Conservation (phyloP, 2,888 invertebrate genomes). For the Aporophyla lueneburgensis region DNA sequence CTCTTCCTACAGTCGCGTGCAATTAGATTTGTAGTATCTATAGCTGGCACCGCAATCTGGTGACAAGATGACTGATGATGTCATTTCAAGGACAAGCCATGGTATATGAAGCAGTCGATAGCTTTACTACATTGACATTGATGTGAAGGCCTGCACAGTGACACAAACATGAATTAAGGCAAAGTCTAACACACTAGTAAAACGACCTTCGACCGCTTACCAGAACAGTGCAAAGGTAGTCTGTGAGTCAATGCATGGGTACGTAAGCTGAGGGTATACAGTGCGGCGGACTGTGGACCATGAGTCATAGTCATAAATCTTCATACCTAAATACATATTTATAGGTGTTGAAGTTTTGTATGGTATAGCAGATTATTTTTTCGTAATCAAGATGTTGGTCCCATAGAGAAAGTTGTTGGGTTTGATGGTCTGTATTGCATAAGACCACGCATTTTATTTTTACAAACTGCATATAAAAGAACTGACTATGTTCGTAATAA, state of each 20-base stretch:
- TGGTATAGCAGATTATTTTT: neutral
- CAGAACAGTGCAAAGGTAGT: slow-evolving; percentile 9
- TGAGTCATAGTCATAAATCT: neutral
- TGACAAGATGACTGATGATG: neutral
- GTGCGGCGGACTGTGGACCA: neutral
- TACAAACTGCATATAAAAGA: neutral
- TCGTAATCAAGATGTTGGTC: neutral
- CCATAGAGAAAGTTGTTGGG: neutral
- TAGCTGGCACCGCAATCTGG: neutral
- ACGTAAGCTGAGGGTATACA: neutral
- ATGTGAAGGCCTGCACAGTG: neutral
- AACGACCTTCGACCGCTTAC: slow-evolving; percentile 9
- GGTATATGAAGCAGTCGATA: neutral
- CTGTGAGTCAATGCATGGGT: neutral
- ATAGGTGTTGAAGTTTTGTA: neutral
- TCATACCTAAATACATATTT: neutral
- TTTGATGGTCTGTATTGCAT: neutral
- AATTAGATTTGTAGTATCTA: neutral
- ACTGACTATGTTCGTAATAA: neutral
- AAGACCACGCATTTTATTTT: neutral
- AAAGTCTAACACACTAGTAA: slow-evolving; percentile 2
- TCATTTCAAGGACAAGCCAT: neutral
- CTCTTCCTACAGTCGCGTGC: neutral
- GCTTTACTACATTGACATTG: neutral
- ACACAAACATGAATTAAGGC: neutral